A percentile compares a stretch with the other conserved stretches of the same genome.
phyloP scores from a whole-genome alignment of 2,113 vertebrate genomes.

The Falco punctatus region DNA sequence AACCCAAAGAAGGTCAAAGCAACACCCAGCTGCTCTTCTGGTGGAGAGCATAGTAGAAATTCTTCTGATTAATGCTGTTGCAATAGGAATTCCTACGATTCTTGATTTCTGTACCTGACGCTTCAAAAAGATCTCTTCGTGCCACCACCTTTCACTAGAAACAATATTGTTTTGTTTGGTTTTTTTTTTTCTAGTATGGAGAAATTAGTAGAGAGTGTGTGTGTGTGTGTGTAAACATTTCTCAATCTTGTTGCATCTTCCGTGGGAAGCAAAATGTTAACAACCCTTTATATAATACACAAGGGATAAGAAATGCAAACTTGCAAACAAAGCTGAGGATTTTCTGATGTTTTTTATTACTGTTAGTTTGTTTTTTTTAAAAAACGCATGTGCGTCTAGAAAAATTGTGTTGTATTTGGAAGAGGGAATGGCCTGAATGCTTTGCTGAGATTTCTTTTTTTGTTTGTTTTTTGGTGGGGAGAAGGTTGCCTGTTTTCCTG shows the following conservation, averaged over 20 bases:
- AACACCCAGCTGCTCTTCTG: not conserved
- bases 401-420: not conserved
- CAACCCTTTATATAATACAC: not conserved
- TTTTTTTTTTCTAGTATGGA: not conserved
- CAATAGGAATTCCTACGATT: not conserved
- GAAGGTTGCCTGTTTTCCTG: not conserved
- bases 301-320: not conserved
- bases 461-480: not conserved
- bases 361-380: not conserved
- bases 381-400: not conserved
- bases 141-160: not conserved
- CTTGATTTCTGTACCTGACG: not conserved
- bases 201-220: not conserved
- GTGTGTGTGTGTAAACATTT: not conserved
- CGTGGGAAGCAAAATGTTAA: not conserved
- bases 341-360: not conserved
- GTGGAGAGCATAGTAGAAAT: not conserved
- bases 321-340: not conserved
- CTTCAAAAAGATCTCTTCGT: not conserved
- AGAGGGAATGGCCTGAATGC: not conserved
- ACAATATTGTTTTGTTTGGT: not conserved
- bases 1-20: not conserved
- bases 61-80: not conserved
- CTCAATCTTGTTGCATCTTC: not conserved
- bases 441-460: not conserved